A percentile compares a stretch with the other conserved stretches of the same genome.
Evolutionary conservation across 2,797 vertebrate genomes (phyloP).

Genomic region (Semotilus atromaculatus): DNA sequence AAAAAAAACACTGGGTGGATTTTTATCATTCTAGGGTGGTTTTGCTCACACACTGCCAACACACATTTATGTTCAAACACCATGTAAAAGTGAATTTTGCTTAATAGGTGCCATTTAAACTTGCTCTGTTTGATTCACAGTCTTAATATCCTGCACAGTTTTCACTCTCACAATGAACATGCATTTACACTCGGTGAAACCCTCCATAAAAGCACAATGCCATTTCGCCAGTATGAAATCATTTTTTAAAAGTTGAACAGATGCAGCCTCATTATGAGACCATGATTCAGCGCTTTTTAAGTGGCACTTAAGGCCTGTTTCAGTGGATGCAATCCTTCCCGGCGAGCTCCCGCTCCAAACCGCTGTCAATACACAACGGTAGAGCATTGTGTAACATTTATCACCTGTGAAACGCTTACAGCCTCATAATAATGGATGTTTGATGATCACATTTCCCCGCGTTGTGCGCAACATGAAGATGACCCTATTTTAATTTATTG

Average conservation of each 20-base stretch:
- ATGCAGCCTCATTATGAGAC: conserved; percentile 35
- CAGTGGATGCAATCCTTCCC: conserved; percentile 41
- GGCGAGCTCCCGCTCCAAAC: conserved; percentile 30
- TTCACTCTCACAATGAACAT: not conserved
- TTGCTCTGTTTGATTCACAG: conserved; percentile 19
- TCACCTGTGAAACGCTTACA: conserved; percentile 28
- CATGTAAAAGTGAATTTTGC: no score
- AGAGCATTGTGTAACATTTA: conserved; percentile 30
- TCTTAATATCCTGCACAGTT: not conserved
- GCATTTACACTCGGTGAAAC: not conserved
- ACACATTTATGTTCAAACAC: no score
- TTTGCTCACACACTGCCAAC: no score
- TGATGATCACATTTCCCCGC: conserved; percentile 28
- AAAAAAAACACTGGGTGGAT: no score
- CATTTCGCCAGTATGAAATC: not conserved
- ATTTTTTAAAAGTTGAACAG: conserved; percentile 36
- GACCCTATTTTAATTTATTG: conserved; percentile 49
- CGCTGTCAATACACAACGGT: conserved; percentile 50
- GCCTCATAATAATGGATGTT: conserved; percentile 43
- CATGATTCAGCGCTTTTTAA: conserved; percentile 35
- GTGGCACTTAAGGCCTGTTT: conserved; percentile 51
- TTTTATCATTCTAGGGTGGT: no score
- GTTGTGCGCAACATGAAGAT: conserved; percentile 22
- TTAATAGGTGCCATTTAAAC: no score
- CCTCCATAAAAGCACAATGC: not conserved